Evolutionary conservation across 2,113 vertebrate genomes (phyloP).

Genomic region (Malurus elegans): DNA sequence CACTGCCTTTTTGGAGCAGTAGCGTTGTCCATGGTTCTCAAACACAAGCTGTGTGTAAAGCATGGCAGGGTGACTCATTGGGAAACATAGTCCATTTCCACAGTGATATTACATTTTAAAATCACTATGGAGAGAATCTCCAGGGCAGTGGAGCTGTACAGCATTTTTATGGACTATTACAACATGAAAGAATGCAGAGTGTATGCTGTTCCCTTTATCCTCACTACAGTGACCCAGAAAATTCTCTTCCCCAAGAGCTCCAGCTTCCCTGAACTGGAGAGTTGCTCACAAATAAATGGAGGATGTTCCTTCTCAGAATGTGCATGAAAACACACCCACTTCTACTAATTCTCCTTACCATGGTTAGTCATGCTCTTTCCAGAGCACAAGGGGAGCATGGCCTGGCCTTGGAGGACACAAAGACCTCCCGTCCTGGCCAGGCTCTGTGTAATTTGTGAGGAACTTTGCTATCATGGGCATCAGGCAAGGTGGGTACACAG

Average conservation of each 20-base stretch:
- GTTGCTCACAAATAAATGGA: background rate
- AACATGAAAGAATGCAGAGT: background rate
- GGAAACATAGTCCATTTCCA: background rate
- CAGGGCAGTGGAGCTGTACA: background rate
- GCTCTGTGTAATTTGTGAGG: background rate
- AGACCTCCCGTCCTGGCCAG: background rate
- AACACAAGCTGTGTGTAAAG: background rate
- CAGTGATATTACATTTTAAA: background rate
- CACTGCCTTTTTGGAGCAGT: background rate
- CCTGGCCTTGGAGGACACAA: background rate
- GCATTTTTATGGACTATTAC: background rate
- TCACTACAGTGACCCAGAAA: background rate
- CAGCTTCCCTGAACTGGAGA: background rate
- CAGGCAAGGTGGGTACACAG: background rate
- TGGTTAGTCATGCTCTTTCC: background rate
- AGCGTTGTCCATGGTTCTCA: background rate
- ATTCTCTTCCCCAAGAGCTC: background rate
- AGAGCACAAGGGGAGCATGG: background rate
- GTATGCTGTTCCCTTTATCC: background rate
- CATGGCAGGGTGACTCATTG: background rate
- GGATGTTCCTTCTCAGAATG: background rate
- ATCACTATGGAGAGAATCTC: background rate
- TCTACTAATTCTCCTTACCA: background rate
- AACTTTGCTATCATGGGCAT: background rate
- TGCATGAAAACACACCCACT: background rate